Evolutionary conservation across 1,140 invertebrate genomes (phyloP).

Genomic region (Delia radicum): DNA sequence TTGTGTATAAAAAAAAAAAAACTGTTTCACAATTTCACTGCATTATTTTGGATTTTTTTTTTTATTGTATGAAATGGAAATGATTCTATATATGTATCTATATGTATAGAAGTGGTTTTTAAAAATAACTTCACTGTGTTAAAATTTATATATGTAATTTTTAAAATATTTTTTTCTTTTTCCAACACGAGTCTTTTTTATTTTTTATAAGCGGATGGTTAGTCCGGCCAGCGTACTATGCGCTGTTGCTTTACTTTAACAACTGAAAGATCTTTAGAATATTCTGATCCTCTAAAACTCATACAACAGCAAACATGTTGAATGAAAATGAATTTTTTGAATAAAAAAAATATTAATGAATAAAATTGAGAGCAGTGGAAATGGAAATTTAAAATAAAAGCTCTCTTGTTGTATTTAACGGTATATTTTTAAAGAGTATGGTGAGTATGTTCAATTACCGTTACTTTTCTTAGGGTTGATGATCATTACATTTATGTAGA

Average conservation of each 20-base stretch:
- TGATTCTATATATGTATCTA: background rate
- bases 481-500: background rate
- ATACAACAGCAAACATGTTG: background rate
- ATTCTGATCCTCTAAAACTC: slow-evolving; percentile 13
- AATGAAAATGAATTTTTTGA: background rate
- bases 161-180: background rate
- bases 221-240: slow-evolving; percentile 15
- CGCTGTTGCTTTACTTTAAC: slow-evolving; percentile 28
- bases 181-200: background rate
- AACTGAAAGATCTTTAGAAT: slow-evolving; percentile 21
- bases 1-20: background rate
- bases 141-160: background rate
- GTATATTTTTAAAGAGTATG: background rate
- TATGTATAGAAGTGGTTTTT: slow-evolving; percentile 18
- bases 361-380: background rate
- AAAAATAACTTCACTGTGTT: slow-evolving; percentile 29
- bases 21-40: background rate
- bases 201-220: slow-evolving; percentile 13
- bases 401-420: background rate
- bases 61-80: background rate
- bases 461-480: background rate
- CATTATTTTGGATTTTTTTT: slow-evolving; percentile 15
- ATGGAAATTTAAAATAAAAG: background rate
- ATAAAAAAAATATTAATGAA: background rate
- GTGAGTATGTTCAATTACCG: background rate